Conservation (phyloP, 2,113 vertebrate genomes). For the Chionomys nivalis region DNA sequence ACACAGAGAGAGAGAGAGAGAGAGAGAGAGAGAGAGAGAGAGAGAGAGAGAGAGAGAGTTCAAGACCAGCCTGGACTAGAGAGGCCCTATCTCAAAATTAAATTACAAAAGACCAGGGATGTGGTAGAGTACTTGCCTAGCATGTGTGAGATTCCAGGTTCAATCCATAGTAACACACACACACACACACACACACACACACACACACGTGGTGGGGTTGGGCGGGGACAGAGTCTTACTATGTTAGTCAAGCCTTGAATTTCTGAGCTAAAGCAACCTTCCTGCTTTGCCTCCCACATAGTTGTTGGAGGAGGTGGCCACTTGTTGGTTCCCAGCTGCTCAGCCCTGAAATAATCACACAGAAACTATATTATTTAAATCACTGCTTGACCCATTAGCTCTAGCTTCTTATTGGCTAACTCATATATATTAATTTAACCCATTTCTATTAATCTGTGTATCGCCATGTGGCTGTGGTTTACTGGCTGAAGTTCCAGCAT, state of each 20-base stretch:
- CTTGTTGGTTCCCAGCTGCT: no score
- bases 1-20: background rate
- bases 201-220: background rate
- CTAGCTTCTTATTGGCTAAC: no score
- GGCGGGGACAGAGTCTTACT: background rate
- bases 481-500: no score
- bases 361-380: no score
- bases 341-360: no score
- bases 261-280: background rate
- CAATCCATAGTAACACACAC: background rate
- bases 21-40: background rate
- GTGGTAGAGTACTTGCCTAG: background rate
- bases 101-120: background rate
- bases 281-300: no score
- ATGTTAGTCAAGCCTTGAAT: background rate
- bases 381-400: no score
- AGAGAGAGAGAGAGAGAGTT: background rate
- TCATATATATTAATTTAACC: no score
- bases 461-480: no score
- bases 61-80: background rate
- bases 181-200: background rate
- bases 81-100: background rate
- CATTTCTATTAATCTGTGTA: no score
- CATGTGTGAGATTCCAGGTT: background rate
- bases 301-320: no score